Evolutionary conservation across 2,888 invertebrate species (phyloP), one percentile per base, ranked within the genome.

Genomic region (Lamproptera curius): DNA sequence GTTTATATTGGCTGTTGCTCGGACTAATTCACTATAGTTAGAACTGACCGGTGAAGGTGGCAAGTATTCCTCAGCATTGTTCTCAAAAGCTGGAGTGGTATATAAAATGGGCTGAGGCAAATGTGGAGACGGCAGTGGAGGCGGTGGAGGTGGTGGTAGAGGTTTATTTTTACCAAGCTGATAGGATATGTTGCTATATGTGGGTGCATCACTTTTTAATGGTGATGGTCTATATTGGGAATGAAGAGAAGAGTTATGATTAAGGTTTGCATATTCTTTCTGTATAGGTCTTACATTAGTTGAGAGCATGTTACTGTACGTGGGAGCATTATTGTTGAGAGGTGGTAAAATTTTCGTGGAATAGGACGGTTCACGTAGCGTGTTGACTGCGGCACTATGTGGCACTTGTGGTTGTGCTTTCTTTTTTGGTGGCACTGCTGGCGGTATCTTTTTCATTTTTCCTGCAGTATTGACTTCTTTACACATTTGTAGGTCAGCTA

Each of bases 1-100:
- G 58, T 73, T 79, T 46, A 89, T 85, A 46, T 91, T 90, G 62
- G 94, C 91, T 15, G 94, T 95, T 10, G 96, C 96, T 55, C 95
- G 89, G 44, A 94, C 89, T 47, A 96, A 81, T 79, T 96, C 96
- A 67, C 96, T 96, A 65, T 96, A 97, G 59, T 95, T 96, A 1
- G 96, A 96, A 64, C 95, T 96, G 0, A 96, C 96, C 1, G 96
- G 96, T 52, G 95, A 95, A 6, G 96, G 95, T 4, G 96, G 96
- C 47, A 93, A 90, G 54, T 93, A 87, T 62, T 94, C 93, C 55
- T 95, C 94, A 42, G 79, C 80, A 26, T 65, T 67, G 53, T 73
- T 69, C 23, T 89, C 82, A 52, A 79, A 71, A 49, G 58, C 17
- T 50, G 67, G 86, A 11, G 90, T 85, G 5, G 90, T 89, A 5